Base-by-base conservation (phyloP, 2,797 vertebrate genomes). In the Lacerta bilineata region DNA sequence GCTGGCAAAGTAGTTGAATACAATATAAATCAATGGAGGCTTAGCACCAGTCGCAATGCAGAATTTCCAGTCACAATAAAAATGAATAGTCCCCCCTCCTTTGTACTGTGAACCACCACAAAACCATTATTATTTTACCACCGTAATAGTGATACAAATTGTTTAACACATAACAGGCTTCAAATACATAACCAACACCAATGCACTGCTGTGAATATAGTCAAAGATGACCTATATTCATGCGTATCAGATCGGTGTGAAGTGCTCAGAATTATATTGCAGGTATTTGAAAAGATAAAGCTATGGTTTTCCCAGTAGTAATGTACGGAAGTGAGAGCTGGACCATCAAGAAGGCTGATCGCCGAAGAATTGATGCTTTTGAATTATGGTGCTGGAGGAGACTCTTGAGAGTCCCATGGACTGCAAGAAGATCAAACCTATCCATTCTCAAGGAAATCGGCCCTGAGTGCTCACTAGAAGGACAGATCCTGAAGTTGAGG, bases 161-260 rank as follows among this genome's bases (percentile, higher is more conserved):
- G 91, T 88, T 91, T 92, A 91, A 88, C 91, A 33, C 43, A 41
- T 95, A 93, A 90, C 66, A 69, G 41, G 25, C 61, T 80, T 74
- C 29, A 59, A 27, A 55, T 61, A 80, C 82, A 85, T 88, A 93
- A 93, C 66, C n/a, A 93, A 87, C 55, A 92, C 87, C 93, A 88
- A 75, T 95, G 89, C 77, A 93, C 95, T 94, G 95, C 94, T 92
- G 82, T 93, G 94, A 91, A 94, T 92, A 84, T 84, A 88, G 94
- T 94, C 94, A 95, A 93, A 76, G 39, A 93, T 69, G 93, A 83
- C 93, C 91, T 95, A 83, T 64, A 87, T 93, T 92, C 81, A 75
- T 94, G 91, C 92, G 93, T 55, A 55, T 55, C 50, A 55, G 50
- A 55, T 55, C 0, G 50, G 13, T 55, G 50, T 15, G 3, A 50